Percentiles rank a stretch among this genome's conserved stretches.
phyloP scores from a whole-genome alignment of 2,888 invertebrate species.

The Drosophila sordidula region DNA sequence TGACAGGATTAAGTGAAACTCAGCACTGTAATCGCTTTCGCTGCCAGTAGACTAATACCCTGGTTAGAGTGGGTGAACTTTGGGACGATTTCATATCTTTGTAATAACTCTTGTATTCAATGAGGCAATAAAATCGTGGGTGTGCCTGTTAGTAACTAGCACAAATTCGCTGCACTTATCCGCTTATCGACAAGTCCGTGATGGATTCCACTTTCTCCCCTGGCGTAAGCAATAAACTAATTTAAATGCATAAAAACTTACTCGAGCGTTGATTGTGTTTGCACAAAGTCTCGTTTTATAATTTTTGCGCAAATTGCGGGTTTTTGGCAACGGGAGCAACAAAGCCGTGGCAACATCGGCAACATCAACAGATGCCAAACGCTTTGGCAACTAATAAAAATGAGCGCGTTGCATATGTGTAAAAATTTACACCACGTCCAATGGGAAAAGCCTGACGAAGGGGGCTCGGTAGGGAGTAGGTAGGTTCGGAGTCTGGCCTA shows the following conservation, averaged over 20 bases:
- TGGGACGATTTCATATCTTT: no score
- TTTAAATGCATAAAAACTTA: slow-evolving; percentile 77
- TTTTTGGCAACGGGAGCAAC: slow-evolving; percentile 46
- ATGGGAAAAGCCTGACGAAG: slow-evolving; percentile 5
- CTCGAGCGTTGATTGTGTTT: slow-evolving; percentile 81
- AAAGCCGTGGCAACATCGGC: slow-evolving; percentile 7
- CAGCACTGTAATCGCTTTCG: slow-evolving; percentile 23
- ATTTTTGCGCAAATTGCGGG: slow-evolving; percentile 82
- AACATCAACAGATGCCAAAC: slow-evolving; percentile 50
- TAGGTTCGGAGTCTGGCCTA: slow-evolving; percentile 22
- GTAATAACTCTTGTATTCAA: not conserved
- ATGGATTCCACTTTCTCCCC: not conserved
- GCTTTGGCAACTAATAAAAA: slow-evolving; percentile 76
- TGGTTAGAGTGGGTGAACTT: not conserved
- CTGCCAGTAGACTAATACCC: not conserved
- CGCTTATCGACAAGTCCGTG: slow-evolving; percentile 25
- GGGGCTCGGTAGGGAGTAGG: slow-evolving; percentile 3
- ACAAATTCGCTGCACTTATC: slow-evolving; percentile 39
- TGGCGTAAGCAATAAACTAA: slow-evolving; percentile 50
- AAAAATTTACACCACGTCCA: slow-evolving; percentile 72
- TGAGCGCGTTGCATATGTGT: slow-evolving; percentile 69
- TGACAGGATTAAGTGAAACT: slow-evolving; percentile 43
- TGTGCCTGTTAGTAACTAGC: slow-evolving; percentile 19
- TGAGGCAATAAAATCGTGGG: not conserved
- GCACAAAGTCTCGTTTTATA: slow-evolving; percentile 81